phyloP scores from a whole-genome alignment of 2,797 vertebrate species.

The Neomorphus geoffroyi region DNA sequence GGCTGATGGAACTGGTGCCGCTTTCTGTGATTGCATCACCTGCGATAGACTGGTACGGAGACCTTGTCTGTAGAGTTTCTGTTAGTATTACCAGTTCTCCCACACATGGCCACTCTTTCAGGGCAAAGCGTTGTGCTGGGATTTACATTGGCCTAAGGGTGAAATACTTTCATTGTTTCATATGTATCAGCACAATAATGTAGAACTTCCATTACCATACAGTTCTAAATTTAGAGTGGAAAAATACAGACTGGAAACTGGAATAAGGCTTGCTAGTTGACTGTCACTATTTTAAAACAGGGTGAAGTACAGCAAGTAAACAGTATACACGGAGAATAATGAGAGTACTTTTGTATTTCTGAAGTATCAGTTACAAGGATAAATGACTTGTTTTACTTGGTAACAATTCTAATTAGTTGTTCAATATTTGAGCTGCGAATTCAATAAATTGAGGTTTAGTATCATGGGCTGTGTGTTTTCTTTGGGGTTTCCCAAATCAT shows the following conservation, averaged over 20 bases:
- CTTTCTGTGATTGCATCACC: fast-evolving
- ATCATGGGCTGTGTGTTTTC: not conserved
- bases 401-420: not conserved
- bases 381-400: not conserved
- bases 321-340: not conserved
- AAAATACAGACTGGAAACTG: not conserved
- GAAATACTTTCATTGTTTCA: constrained; percentile 7
- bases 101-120: not conserved
- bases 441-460: not conserved
- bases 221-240: not conserved
- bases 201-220: not conserved
- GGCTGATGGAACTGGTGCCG: not conserved
- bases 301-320: not conserved
- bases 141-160: not conserved
- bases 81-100: not conserved
- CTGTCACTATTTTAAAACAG: not conserved
- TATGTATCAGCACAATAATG: not conserved
- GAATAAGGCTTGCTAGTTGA: not conserved
- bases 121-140: not conserved
- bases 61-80: not conserved
- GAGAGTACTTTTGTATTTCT: not conserved
- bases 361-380: not conserved
- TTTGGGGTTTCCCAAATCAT: not conserved
- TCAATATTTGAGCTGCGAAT: not conserved
- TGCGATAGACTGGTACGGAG: not conserved